phyloP scores from a whole-genome alignment of 2,113 vertebrate species.

The Caranx melampygus region DNA sequence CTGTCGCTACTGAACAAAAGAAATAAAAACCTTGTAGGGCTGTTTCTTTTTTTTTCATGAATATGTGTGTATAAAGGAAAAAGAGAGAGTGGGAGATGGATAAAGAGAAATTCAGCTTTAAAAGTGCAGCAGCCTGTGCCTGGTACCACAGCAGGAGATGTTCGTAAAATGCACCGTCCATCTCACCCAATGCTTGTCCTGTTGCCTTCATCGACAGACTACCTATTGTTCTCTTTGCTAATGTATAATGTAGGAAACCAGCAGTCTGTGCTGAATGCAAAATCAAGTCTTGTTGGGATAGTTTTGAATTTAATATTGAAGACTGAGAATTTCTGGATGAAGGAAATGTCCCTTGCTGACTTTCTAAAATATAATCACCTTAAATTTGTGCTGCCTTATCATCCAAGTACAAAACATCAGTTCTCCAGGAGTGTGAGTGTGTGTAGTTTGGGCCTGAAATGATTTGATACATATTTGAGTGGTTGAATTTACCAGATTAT shows the following conservation, averaged over 20 bases:
- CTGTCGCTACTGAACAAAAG: constrained; percentile 12
- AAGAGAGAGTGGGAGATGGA: background rate
- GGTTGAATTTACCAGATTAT: no score
- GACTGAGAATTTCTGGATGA: background rate
- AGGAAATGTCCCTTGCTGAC: no score
- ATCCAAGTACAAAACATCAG: no score
- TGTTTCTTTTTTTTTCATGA: constrained; percentile 8
- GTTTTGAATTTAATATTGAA: background rate
- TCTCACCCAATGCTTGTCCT: background rate
- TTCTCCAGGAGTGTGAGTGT: no score
- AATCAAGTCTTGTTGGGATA: background rate
- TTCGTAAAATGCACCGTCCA: background rate
- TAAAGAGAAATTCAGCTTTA: background rate
- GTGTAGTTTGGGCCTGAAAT: no score
- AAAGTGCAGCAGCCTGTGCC: background rate
- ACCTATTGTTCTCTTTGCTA: background rate
- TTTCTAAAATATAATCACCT: no score
- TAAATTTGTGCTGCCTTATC: no score
- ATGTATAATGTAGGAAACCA: background rate
- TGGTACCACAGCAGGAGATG: background rate
- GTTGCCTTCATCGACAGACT: background rate
- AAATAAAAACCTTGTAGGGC: background rate
- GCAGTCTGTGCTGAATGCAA: background rate
- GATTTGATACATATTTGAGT: no score
- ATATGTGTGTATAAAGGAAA: background rate